Base-by-base conservation (phyloP, 2,888 invertebrate species). In the Phania funesta region DNA sequence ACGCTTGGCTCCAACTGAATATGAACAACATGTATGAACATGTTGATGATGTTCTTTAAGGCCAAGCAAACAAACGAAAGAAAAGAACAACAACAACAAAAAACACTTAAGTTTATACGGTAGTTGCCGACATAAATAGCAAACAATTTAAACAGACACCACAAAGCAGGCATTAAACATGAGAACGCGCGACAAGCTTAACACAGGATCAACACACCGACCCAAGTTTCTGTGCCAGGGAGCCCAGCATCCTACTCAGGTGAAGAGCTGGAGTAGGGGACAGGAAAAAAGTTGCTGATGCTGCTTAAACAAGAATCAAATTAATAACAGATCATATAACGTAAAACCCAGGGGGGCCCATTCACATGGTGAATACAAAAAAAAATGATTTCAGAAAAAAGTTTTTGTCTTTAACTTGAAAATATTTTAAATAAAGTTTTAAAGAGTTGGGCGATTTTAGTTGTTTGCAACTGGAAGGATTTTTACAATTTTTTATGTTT, bases 61-160 rank as follows among this genome's bases (percentile, higher is more conserved):
- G 46, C 11, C 48, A 50, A 67, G 85, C 60, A 58, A 32, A 9
- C 48, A 56, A 54, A 46, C 60, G 41, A 54, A 24, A n/a, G 9
- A 20, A 26, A 48, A 22, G 5, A 60, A 26, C 38, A 22, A 46
- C 13, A 13, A 13, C 4, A 44, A 38, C 11, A 46, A 46, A 24
- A 50, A 41, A 52, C 18, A 13, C 56, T 79, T 16, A 71, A 65
- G 77, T 73, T 89, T 89, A 89, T 89, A 88, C 89, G 89, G 89
- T 89, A 90, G 90, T 90, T 90, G 89, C 89, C 89, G 89, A 90
- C 90, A 90, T 90, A 90, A 90, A 90, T 90, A 90, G 90, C 90
- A 87, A 78, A 87, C 90, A 89, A 89, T 89, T 89, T 88, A 89
- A 85, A 75, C 83, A 83, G 84, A 84, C 85, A 85, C 85, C 85